Percentiles rank a stretch among this genome's conserved stretches.
phyloP scores from a whole-genome alignment of 2,113 vertebrate genomes.

The Dunckerocampus dactyliophorus region DNA sequence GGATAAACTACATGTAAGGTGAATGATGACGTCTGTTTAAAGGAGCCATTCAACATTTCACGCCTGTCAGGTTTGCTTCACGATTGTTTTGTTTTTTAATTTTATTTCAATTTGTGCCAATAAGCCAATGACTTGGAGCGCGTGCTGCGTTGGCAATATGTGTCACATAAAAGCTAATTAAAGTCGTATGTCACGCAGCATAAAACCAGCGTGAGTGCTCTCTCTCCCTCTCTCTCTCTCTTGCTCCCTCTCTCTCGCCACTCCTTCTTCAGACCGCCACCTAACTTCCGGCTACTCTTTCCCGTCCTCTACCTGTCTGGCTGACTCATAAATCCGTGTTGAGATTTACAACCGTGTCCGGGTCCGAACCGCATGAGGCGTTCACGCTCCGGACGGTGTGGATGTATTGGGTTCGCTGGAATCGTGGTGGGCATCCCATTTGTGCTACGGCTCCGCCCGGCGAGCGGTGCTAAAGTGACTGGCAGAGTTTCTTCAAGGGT shows the following conservation, averaged over 20 bases:
- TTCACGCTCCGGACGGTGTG: background rate
- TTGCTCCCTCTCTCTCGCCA: conserved; percentile 21
- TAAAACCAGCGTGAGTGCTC: background rate
- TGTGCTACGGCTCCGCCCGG: conserved; percentile 37
- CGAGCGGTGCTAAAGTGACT: conserved; percentile 14
- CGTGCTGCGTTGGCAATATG: conserved; percentile 4
- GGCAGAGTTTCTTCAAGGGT: conserved; percentile 42
- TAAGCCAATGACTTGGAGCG: background rate
- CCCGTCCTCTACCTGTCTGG: conserved; percentile 2
- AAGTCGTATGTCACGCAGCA: conserved; percentile 7
- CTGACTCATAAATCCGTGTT: background rate
- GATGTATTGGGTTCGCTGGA: conserved; percentile 4
- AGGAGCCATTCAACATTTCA: background rate
- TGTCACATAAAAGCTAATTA: conserved; percentile 9
- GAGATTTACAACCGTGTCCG: conserved; percentile 7
- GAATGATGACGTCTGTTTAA: background rate
- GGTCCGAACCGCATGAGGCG: conserved; percentile 1
- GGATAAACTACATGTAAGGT: background rate
- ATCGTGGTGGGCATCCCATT: conserved; percentile 7
- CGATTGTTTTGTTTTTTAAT: too few relatives aligned
- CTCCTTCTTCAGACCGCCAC: conserved; percentile 35
- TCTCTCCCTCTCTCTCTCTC: background rate
- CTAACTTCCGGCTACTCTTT: conserved; percentile 57
- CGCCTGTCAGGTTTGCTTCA: background rate
- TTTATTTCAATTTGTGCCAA: background rate